Evolutionary conservation across 1,140 invertebrate genomes (phyloP).

Genomic region (Leptopilina boulardi): DNA sequence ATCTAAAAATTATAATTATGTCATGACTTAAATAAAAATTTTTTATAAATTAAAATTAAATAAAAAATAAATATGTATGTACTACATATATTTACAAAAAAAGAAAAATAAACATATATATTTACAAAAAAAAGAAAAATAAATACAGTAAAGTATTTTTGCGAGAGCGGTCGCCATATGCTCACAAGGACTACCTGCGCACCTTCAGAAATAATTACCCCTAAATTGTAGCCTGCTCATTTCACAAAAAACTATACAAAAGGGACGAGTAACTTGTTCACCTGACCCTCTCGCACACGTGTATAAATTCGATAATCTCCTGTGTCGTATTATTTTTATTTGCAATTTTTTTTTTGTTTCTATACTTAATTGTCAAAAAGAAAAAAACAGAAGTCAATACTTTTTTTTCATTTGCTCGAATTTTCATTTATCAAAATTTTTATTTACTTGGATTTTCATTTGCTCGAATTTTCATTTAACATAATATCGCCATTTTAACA

Average conservation of each 20-base stretch:
- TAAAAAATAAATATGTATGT: no score
- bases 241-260: slow-evolving; percentile 22
- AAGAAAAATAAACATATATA: background rate
- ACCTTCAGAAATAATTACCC: slow-evolving; percentile 59
- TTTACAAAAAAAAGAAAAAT: slow-evolving; percentile 13
- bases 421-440: no score
- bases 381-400: no score
- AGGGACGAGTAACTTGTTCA: slow-evolving; percentile 19
- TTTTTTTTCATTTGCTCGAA: background rate
- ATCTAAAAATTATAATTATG: no score
- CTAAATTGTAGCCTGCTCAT: slow-evolving; percentile 43
- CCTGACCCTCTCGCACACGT: slow-evolving; percentile 21
- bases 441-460: no score
- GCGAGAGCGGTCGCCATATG: slow-evolving; percentile 53
- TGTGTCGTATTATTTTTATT: slow-evolving; percentile 12
- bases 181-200: slow-evolving; percentile 33
- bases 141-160: background rate
- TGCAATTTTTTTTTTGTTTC: background rate
- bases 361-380: no score
- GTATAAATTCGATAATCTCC: background rate
- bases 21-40: no score
- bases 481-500: no score
- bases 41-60: no score
- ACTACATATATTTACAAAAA: no score
- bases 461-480: no score